phyloP scores from a whole-genome alignment of 1,140 invertebrate genomes.

The Geopemphigus sp. region DNA sequence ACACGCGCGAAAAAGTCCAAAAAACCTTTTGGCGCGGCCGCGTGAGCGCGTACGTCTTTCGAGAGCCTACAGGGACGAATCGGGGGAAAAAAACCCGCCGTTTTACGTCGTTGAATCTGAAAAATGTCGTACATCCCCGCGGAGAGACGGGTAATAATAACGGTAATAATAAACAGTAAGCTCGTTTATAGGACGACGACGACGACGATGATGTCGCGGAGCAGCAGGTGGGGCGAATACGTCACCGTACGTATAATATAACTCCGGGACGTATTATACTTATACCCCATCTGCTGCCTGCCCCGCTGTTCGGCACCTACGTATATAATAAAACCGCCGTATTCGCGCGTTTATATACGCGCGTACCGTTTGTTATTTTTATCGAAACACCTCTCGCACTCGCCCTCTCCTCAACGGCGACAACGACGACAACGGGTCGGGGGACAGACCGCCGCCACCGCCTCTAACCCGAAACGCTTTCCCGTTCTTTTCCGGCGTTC shows the following conservation, averaged over 20 bases:
- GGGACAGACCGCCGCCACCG: too few relatives aligned
- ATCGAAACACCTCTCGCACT: constrained; percentile 24
- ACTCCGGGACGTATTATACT: neutral
- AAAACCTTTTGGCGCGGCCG: neutral
- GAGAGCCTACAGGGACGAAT: too few relatives aligned
- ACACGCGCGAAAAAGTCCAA: neutral
- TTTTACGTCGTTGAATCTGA: constrained; percentile 47
- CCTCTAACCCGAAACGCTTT: neutral
- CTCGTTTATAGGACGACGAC: constrained; percentile 38
- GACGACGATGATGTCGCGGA: neutral
- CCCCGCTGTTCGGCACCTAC: constrained; percentile 13
- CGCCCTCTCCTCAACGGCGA: neutral
- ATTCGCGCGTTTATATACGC: too few relatives aligned
- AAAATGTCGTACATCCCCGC: constrained; percentile 42
- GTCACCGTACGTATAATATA: neutral
- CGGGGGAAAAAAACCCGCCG: constrained; percentile 35
- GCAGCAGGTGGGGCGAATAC: constrained; percentile 41
- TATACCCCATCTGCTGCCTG: constrained; percentile 26
- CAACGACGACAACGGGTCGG: too few relatives aligned
- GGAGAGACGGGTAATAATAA: constrained; percentile 44
- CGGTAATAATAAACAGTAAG: constrained; percentile 42
- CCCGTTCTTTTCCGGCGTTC: neutral
- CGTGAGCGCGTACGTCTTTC: constrained; percentile 1
- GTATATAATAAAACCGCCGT: constrained; percentile 24
- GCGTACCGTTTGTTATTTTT: constrained; percentile 24